Evolutionary conservation across 2,113 vertebrate genomes (phyloP).

Genomic region (Procavia capensis): DNA sequence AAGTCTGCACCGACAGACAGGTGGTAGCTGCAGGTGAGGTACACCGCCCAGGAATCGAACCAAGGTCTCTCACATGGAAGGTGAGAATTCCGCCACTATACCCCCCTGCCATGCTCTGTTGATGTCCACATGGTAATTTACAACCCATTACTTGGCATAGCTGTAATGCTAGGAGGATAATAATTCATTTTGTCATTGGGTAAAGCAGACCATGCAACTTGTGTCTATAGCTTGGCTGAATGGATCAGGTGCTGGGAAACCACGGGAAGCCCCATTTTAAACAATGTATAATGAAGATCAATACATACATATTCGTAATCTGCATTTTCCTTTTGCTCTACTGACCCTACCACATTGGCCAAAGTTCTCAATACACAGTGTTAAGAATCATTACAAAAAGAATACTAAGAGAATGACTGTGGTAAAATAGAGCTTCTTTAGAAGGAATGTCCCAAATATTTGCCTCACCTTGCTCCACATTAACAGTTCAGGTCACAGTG

Average conservation of each 20-base stretch:
- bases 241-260: neutral
- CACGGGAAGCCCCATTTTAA: neutral
- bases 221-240: neutral
- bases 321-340: slow-evolving; percentile 4
- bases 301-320: neutral
- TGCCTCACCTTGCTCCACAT: neutral
- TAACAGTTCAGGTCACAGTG: neutral
- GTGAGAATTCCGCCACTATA: too few relatives aligned
- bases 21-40: too few relatives aligned
- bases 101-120: too few relatives aligned
- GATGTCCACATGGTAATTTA: too few relatives aligned
- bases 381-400: neutral
- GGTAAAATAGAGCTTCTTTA: neutral
- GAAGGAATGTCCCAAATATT: neutral
- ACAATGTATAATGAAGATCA: neutral
- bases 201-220: neutral
- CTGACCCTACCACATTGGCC: neutral
- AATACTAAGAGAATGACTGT: neutral
- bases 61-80: too few relatives aligned
- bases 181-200: neutral
- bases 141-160: neutral
- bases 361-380: neutral
- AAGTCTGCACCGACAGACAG: too few relatives aligned
- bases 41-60: too few relatives aligned
- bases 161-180: neutral